Evolutionary conservation across 2,888 invertebrate genomes (phyloP), one percentile per base, ranked within the genome.

Genomic region (Steinernema scapterisci): DNA sequence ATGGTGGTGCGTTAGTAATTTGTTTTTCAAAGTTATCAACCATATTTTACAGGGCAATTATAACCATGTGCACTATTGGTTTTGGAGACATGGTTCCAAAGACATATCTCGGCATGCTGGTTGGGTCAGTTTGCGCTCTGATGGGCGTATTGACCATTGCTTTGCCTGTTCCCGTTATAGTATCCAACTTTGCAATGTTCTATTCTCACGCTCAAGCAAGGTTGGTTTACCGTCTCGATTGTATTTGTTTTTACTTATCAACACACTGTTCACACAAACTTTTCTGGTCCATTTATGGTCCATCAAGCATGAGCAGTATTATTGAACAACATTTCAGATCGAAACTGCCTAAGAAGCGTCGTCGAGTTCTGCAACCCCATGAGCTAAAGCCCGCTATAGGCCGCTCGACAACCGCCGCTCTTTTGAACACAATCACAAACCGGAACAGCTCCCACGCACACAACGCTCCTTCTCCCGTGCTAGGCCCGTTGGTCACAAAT

Each of bases 141-240:
- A 85, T 85, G 85, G 86, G 86, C 52, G 85, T 86, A 19, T 80
- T 86, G 46, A 86, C 86, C 7, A 84, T 84, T 71, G 84, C 84
- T 7, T 77, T 84, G 6, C 84, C 84, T 0, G 84, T 84, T 45
- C 84, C 82, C 11, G 77, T 75, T 16, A 74, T 70, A 3, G 70
- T 45, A 13, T 70, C 44, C 38, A 76, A 76, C 63, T 76, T 83
- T 48, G 82, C 82, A 9, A 83, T 83, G 83, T 83, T 83, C 73
- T 83, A 83, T 63, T 82, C 81, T 0, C 83, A 83, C 72, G 82
- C 83, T 5, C 83, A 83, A 76, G 83, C 82, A 0, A 78, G 82
- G 81, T 83, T 48, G 54, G 72, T n/a, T 5, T 38, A 9, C 9
- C 9, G 38, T 6, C 38, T 38, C 38, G n/a, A n/a, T n/a, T n/a